Evolutionary conservation across 2,888 invertebrate genomes (phyloP), one percentile per base, ranked within the genome.

Genomic region (Philereme transversata): DNA sequence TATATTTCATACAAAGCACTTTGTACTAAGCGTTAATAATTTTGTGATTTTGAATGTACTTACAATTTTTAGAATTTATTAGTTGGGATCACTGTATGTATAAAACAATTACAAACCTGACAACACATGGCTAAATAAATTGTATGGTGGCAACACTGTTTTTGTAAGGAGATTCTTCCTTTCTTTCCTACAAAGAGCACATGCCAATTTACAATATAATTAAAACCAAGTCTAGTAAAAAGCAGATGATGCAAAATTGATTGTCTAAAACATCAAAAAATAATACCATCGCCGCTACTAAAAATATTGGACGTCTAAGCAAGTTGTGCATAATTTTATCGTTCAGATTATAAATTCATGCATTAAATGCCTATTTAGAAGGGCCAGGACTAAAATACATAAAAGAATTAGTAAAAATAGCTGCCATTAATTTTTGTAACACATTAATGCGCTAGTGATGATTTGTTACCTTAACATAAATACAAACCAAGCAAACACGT

Each of bases 1-100:
- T 51, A 58, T 44, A 54, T 81, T 83, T 82, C 41, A 81, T 81
- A 83, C 82, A 88, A 87, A 90, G 90, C 89, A 90, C 89, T 90
- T 90, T 90, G 91, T 91, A 91, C 91, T 91, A 86, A 83, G 79
- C 83, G 83, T 86, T 80, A 71, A 73, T 73, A 34, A 55, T 57
- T 51, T 60, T 50, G 48, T 38, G 35, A 49, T 46, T 48, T 60
- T 57, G 41, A 48, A 43, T 40, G 10, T 38, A 48, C 22, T 22
- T 22, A 22, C 46, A 55, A 48, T 44, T 53, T 57, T 60, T 52
- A 34, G 38, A 53, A 57, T 36, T 41, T 47, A 5, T 46, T 43
- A 22, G 38, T 54, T 10, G 44, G 43, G 48, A 57, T 22, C 36
- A 55, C 46, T 51, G 41, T 45, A 50, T 22, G 34, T 38, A 56